Base-by-base conservation (phyloP, 2,888 invertebrate genomes). In the Torymus aiolomorphi region DNA sequence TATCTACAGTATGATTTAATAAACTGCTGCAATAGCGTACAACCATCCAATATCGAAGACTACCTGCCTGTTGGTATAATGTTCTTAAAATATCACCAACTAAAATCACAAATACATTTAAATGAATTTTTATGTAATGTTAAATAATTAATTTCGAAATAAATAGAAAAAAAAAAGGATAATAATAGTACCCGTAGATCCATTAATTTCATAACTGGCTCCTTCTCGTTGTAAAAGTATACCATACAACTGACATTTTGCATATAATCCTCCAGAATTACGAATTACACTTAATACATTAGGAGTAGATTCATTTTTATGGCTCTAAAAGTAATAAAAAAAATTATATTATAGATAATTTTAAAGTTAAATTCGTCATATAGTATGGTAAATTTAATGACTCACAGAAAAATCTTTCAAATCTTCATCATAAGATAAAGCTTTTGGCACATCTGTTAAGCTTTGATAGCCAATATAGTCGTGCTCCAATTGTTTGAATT, bases 391-490 rank as follows among this genome's bases (percentile, higher is more conserved):
- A 56, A 75, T 65, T 31, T 31, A 59, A 61, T 16, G 16, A 86
- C 89, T 88, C 83, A 93, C 93, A 73, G 91, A 85, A 84, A 82
- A 88, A 84, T 89, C 88, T 85, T 87, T 88, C 86, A 92, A 89
- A 78, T 94, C 93, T 88, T 97, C 97, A 62, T 92, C 91, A 89
- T 95, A 96, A 2, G 94, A 92, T 63, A 95, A 91, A 1, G 96
- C 94, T 85, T 95, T 95, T 0, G 98, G 97, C 13, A 98, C 97
- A 92, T 98, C 98, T 0, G 98, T 98, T 75, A 98, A 93, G 89
- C 97, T 97, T 91, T 97, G 97, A 91, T 98, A 98, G 65, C 97
- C 97, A 88, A 97, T 96, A 88, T 97, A 97, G 88, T 97, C 96
- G 89, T 97, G 96, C 88, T 97, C 95, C 80, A 97, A 91, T 91